Percentiles rank a stretch among this genome's conserved stretches.
phyloP scores from a whole-genome alignment of 2,888 invertebrate genomes.

The Bugula neritina region DNA sequence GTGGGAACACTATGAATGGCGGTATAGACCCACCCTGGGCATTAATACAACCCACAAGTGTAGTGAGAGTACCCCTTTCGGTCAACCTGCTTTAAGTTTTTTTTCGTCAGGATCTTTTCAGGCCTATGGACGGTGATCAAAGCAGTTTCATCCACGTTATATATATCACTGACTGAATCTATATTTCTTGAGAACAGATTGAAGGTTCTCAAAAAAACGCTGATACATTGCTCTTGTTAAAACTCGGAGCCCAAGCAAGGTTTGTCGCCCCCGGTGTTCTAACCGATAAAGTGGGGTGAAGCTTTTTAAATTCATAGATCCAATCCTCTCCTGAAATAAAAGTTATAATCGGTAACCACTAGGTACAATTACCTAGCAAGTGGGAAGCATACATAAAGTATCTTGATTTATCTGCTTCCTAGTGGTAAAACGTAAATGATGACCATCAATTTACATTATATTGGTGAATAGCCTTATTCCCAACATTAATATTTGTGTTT shows the following conservation, averaged over 20 bases:
- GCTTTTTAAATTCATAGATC: no score
- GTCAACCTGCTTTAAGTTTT: neutral
- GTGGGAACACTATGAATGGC: neutral
- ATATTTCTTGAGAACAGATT: neutral
- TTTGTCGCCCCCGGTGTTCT: no score
- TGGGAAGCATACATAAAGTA: no score
- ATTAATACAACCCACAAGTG: neutral
- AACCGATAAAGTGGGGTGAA: no score
- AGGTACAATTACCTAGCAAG: no score
- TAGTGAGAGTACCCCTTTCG: neutral
- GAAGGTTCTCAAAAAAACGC: conserved; percentile 16
- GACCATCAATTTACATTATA: conserved; percentile 25
- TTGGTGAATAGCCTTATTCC: no score
- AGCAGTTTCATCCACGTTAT: conserved; percentile 25
- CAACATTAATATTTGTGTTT: no score
- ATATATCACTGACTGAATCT: conserved; percentile 6
- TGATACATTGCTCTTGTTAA: conserved; percentile 20
- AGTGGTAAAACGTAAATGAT: no score
- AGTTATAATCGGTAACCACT: no score
- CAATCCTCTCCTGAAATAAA: no score
- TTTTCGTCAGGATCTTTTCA: neutral
- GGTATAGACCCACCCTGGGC: neutral
- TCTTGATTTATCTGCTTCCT: no score
- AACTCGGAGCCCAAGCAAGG: conserved; percentile 12
- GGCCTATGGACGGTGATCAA: neutral